Conservation (phyloP, 2,888 invertebrate species). For the Mantis religiosa region DNA sequence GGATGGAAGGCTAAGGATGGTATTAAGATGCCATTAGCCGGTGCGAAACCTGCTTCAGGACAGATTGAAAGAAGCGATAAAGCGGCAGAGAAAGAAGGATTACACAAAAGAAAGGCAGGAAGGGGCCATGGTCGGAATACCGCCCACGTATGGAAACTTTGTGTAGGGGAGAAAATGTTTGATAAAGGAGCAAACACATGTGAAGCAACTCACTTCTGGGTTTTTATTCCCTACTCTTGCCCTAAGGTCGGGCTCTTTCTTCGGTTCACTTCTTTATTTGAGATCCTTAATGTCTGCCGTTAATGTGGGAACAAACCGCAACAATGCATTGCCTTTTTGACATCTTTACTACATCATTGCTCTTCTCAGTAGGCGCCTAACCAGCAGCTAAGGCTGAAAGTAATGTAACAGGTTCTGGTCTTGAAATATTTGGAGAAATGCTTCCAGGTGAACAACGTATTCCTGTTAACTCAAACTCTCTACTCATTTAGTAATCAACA, state of each 20-base stretch:
- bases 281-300: not conserved
- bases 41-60: constrained; percentile 24
- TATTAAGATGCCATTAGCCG: constrained; percentile 31
- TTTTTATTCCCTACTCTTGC: not conserved
- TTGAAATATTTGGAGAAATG: too few relatives aligned
- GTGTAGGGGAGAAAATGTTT: not conserved
- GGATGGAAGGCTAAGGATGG: constrained; percentile 25
- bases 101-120: constrained; percentile 25
- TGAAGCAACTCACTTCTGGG: not conserved
- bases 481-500: too few relatives aligned
- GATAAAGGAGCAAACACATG: constrained; percentile 13
- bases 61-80: constrained; percentile 29
- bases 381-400: too few relatives aligned
- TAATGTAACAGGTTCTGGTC: too few relatives aligned
- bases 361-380: too few relatives aligned
- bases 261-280: not conserved
- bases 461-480: too few relatives aligned
- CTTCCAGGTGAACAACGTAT: too few relatives aligned
- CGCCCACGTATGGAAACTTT: constrained; percentile 15
- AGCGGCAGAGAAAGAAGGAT: constrained; percentile 27
- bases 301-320: not conserved
- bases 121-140: not conserved
- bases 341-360: too few relatives aligned
- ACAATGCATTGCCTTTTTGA: too few relatives aligned
- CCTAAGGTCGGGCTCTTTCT: not conserved